Percentiles rank a stretch among this genome's conserved stretches.
These are phyloP conservation scores for Thera obeliscata DNA, from an alignment of 2,888 invertebrate genomes.

Conservation along the genomic window DNA sequence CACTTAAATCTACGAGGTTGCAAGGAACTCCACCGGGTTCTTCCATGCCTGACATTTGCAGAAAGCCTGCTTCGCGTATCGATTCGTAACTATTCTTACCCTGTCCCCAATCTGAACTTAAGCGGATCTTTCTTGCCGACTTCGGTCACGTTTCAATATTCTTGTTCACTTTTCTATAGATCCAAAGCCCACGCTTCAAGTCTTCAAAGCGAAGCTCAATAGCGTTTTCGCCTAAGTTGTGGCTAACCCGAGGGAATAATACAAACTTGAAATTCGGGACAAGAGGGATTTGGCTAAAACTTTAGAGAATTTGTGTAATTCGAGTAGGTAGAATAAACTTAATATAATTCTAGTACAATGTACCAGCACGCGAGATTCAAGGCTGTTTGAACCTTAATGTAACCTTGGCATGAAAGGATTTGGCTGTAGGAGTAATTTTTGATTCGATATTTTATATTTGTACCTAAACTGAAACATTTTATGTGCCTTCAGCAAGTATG, in stretches of 20 bases:
- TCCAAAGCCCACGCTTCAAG: conserved; percentile 13
- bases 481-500: too few relatives aligned
- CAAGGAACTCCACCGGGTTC: too few relatives aligned
- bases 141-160: conserved; percentile 12
- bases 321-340: conserved; percentile 11
- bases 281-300: conserved; percentile 24
- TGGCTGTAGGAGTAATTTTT: conserved; percentile 5
- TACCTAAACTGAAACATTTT: not conserved
- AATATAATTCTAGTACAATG: conserved; percentile 19
- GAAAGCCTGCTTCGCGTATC: not conserved
- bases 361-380: conserved; percentile 19
- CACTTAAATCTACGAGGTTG: too few relatives aligned
- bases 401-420: conserved; percentile 25
- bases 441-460: not conserved
- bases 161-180: conserved; percentile 13
- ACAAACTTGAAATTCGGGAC: conserved; percentile 29
- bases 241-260: conserved; percentile 25
- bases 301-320: conserved; percentile 30
- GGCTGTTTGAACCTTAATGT: conserved; percentile 19
- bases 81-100: conserved; percentile 7
- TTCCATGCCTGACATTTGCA: not conserved
- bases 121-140: not conserved
- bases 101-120: conserved; percentile 8
- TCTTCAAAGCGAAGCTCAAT: conserved; percentile 24
- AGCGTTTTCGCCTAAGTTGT: conserved; percentile 19